Evolutionary conservation across 2,888 invertebrate genomes (phyloP), one percentile per base, ranked within the genome.

Genomic region (Byasa hedistus): DNA sequence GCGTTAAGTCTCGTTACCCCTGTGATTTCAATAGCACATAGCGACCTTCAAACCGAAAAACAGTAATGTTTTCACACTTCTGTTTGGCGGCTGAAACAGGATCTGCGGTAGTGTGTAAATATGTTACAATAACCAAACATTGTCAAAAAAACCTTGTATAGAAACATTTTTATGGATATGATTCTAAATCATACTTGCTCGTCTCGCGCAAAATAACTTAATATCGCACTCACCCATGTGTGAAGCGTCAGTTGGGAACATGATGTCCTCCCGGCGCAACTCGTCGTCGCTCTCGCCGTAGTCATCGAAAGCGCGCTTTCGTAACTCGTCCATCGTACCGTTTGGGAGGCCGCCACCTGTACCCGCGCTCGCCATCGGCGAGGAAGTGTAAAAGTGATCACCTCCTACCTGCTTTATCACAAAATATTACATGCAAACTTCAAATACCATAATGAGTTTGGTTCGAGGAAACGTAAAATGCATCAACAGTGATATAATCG

Each of bases 221-320:
- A 32, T 32, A 21, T 52, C 8, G 0, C 19, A 68, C 82, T 83
- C 76, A 94, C 94, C 94, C 90, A 91, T 90, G 73, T 91, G 90
- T 51, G 87, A 85, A 3, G 94, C 93, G 79, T 97, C 97, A 55
- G 94, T 93, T 65, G 95, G 94, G 86, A 97, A 96, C 84, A 96
- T 95, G 74, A 97, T 97, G 81, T 97, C 96, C 82, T 97, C 97
- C 72, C 96, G 93, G 71, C 96, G 94, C 69, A 98, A 92, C 79
- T 98, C 98, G 83, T 98, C 98, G 82, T 98, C 98, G 78, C 97
- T 97, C 85, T 97, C 97, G 75, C 95, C 94, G 81, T 95, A 95
- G 80, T 97, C 97, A 79, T 97, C 97, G 82, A 95, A 96, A 71
- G 92, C 87, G 19, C 93, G 87, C 69, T 93, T 92, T 73, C 93